Base-by-base conservation (phyloP, 2,888 invertebrate species). In the Cremastobaeus sp. region DNA sequence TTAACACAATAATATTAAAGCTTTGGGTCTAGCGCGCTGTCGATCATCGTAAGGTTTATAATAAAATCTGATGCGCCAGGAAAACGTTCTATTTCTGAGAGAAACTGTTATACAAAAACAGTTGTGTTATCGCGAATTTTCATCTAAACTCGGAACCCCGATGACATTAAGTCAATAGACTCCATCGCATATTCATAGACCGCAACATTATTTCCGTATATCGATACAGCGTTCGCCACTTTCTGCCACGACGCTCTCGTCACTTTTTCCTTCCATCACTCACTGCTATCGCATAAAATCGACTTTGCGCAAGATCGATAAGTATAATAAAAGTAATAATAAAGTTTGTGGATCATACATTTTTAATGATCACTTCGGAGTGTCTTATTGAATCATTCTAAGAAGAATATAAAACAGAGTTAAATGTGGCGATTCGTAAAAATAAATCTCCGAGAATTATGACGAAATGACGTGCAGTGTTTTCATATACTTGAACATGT, bases 101-200 rank as follows among this genome's bases (percentile, higher is more conserved):
- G n/a, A n/a, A n/a, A n/a, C n/a, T n/a, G n/a, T n/a, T n/a, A n/a
- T n/a, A n/a, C n/a, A n/a, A n/a, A n/a, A n/a, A n/a, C n/a, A n/a
- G n/a, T n/a, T 28, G 5, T 20, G 17, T 28, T 45, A 45, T 45
- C 45, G 28, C 28, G 9, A 18, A 32, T 55, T 55, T 30, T 43
- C 32, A 43, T 55, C 54, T 41, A 55, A 52, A 41, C 11, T 20
- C 4, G 12, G 15, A 52, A 18, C 54, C 20, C 25, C 5, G 4
- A 18, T 12, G 30, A 54, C 30, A 41, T 41, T 54, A 57, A 60
- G 48, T 47, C 48, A 60, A 48, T 48, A 37, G 37, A 37, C 18
- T 28, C 39, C 14, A 48, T 60, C 43, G 48, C 60, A 60, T 60
- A 60, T 60, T 60, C 48, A 60, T 48, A 60, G 39, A 18, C 45